These are phyloP conservation scores for Gallinago stenura DNA, from an alignment of 2,797 vertebrate genomes.

Conservation along the genomic window DNA sequence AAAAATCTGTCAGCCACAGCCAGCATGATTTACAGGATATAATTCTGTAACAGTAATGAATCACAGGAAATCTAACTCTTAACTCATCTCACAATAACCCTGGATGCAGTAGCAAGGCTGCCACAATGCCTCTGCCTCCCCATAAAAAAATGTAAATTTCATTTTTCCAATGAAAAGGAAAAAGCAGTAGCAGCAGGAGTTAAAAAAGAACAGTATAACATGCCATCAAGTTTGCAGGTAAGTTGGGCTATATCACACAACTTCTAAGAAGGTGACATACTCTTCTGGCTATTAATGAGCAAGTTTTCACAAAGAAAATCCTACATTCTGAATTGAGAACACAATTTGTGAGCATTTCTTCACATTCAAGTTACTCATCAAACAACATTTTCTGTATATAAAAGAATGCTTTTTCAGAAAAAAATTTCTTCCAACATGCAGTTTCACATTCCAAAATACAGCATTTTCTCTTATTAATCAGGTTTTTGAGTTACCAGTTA, in stretches of 20 bases:
- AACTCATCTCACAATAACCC: not conserved
- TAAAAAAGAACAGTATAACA: not conserved
- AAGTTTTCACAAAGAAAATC: not conserved
- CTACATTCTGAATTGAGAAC: not conserved
- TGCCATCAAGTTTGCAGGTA: not conserved
- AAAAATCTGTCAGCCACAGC: not conserved
- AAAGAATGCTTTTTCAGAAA: not conserved
- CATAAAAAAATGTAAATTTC: not conserved
- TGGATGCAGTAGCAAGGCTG: not conserved
- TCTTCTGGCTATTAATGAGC: not conserved
- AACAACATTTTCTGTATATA: not conserved
- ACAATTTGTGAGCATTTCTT: not conserved
- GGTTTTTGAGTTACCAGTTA: not conserved
- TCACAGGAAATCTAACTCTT: not conserved
- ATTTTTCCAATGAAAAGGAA: not conserved
- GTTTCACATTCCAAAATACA: not conserved
- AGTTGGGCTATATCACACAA: not conserved
- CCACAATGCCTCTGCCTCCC: not conserved
- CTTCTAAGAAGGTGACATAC: not conserved
- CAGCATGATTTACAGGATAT: not conserved
- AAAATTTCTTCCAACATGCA: not conserved
- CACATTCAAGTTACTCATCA: not conserved
- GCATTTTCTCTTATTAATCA: not conserved
- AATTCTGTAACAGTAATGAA: not conserved
- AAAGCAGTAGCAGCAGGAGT: not conserved